A percentile compares a stretch with the other conserved stretches of the same genome.
Evolutionary conservation across 2,113 vertebrate species (phyloP).

Genomic region (Pseudorectes ferrugineus): DNA sequence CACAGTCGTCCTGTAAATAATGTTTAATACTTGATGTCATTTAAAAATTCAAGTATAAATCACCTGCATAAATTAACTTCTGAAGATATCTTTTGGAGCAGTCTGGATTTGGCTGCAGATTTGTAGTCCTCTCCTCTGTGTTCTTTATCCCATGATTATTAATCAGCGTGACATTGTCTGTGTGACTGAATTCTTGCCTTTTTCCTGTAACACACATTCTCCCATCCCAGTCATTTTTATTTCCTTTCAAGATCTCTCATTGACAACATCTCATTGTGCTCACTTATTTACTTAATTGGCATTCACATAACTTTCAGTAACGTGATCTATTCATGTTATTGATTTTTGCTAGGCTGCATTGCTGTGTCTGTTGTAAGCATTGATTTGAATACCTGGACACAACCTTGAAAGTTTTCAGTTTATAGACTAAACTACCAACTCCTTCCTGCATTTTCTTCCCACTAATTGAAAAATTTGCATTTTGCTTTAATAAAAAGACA

Average conservation of each 20-base stretch:
- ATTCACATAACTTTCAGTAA: slow-evolving; percentile 38
- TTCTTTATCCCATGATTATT: background rate
- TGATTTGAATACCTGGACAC: slow-evolving; percentile 6
- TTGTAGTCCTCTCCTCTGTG: background rate
- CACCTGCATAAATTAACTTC: background rate
- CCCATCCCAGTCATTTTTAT: background rate
- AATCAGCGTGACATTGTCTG: background rate
- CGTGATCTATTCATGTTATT: background rate
- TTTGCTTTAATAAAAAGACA: background rate
- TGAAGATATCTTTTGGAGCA: background rate
- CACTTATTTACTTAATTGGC: slow-evolving; percentile 25
- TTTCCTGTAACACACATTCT: background rate
- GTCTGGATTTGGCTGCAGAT: background rate
- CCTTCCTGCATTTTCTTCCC: background rate
- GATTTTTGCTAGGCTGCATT: slow-evolving; percentile 1
- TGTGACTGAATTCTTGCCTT: background rate
- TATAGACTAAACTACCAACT: background rate
- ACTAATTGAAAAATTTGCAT: background rate
- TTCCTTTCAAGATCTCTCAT: background rate
- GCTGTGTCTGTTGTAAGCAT: background rate
- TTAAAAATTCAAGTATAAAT: background rate
- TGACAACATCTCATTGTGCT: background rate
- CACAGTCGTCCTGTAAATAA: background rate
- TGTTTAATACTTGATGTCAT: background rate
- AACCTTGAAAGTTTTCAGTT: slow-evolving; percentile 40